These are phyloP conservation scores for Drosophila truncata DNA, from an alignment of 1,140 invertebrate genomes.

Conservation along the genomic window DNA sequence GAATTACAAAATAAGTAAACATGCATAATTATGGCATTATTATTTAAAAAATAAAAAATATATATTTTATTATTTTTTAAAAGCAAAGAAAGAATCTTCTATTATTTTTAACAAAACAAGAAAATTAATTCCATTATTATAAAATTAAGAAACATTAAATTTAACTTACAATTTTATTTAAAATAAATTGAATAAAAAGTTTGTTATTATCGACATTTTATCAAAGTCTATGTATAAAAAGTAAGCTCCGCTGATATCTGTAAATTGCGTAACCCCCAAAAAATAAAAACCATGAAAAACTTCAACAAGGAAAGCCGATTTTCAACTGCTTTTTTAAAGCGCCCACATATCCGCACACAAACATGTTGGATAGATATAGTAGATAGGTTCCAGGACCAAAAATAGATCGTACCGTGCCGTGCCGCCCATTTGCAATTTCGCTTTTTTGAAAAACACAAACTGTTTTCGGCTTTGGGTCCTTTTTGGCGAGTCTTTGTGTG, in stretches of 20 bases:
- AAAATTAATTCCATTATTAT: not conserved
- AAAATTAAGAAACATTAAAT: not conserved
- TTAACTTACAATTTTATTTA: no score
- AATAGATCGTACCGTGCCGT: slow-evolving; percentile 27
- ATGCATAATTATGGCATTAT: no score
- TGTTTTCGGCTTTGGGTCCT: slow-evolving; percentile 38
- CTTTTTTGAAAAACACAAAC: slow-evolving; percentile 41
- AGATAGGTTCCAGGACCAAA: slow-evolving; percentile 7
- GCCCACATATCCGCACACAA: slow-evolving; percentile 11
- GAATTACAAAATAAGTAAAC: not conserved
- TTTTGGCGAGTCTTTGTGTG: slow-evolving; percentile 42
- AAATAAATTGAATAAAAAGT: no score
- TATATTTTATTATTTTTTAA: no score
- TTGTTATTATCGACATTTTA: no score
- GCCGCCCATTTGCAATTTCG: slow-evolving; percentile 41
- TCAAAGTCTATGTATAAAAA: not conserved
- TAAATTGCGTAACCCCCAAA: not conserved
- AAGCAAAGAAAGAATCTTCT: no score
- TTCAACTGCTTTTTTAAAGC: slow-evolving; percentile 14
- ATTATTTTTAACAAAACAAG: not conserved
- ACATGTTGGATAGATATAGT: slow-evolving; percentile 9
- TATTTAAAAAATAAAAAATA: not conserved
- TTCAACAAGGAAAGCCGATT: not conserved
- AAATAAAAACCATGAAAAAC: not conserved
- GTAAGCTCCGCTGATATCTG: not conserved